Evolutionary conservation across 2,113 vertebrate genomes (phyloP).

Genomic region (Anolis sagrei): DNA sequence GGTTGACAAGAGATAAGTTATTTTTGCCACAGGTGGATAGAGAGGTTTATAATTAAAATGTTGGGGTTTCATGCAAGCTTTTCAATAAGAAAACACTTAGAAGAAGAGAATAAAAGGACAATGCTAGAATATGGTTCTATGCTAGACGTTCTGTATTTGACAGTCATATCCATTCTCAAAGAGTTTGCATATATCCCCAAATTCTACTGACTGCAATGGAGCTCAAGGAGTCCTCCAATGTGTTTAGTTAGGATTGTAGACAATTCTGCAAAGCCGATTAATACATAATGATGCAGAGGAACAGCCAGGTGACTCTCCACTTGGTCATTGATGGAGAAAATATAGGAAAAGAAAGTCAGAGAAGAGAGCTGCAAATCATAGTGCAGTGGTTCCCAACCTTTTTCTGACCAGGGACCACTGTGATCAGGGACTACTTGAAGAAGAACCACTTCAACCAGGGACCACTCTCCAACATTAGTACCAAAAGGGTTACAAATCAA

Average conservation of each 20-base stretch:
- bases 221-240: neutral
- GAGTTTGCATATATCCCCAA: neutral
- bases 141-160: slow-evolving; percentile 42
- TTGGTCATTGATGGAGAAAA: neutral
- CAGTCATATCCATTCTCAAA: slow-evolving; percentile 55
- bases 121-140: slow-evolving; percentile 18
- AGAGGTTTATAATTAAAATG: neutral
- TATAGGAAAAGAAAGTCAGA: neutral
- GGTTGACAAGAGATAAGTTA: neutral
- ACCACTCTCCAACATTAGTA: too few species aligned
- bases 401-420: too few species aligned
- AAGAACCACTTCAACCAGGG: too few species aligned
- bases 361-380: neutral
- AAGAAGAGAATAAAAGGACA: slow-evolving; percentile 31
- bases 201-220: neutral
- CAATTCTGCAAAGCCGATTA: slow-evolving; percentile 55
- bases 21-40: neutral
- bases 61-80: too few species aligned
- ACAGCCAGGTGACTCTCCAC: slow-evolving; percentile 47
- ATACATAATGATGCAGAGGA: slow-evolving; percentile 66
- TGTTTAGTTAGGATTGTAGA: neutral
- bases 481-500: too few species aligned
- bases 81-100: slow-evolving; percentile 50
- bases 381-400: too few species aligned
- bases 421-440: too few species aligned